Conservation (phyloP, 1,140 invertebrate genomes). For the Drosophila nikananu region DNA sequence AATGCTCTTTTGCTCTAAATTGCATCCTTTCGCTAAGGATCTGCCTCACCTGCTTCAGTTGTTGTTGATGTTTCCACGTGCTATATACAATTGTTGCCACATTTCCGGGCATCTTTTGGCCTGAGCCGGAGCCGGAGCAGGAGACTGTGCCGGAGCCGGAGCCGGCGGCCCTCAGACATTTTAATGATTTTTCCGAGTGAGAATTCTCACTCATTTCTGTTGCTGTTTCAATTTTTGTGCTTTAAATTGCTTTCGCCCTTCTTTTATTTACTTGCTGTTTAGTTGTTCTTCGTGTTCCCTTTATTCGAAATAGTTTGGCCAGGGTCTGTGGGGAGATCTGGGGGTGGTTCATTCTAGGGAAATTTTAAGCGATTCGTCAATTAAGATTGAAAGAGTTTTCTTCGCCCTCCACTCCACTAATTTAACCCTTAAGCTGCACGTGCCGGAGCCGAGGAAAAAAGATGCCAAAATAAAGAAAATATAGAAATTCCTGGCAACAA, state of each 20-base stretch:
- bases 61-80: slow-evolving; percentile 54
- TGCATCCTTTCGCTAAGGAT: slow-evolving; percentile 66
- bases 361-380: slow-evolving; percentile 67
- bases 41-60: slow-evolving; percentile 26
- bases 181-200: slow-evolving; percentile 79
- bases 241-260: slow-evolving; percentile 71
- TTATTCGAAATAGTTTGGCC: slow-evolving; percentile 56
- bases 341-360: slow-evolving; percentile 22
- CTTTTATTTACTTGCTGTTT: slow-evolving; percentile 50
- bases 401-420: slow-evolving; percentile 17
- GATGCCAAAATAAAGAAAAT: slow-evolving; percentile 31
- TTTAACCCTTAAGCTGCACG: slow-evolving; percentile 62
- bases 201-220: slow-evolving; percentile 41
- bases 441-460: slow-evolving; percentile 39
- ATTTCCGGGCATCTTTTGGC: slow-evolving; percentile 67
- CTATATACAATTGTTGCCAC: slow-evolving; percentile 73
- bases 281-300: slow-evolving; percentile 32
- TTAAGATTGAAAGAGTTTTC: slow-evolving; percentile 65
- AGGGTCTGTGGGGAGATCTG: slow-evolving; percentile 13
- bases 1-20: slow-evolving; percentile 75
- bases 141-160: slow-evolving; percentile 20
- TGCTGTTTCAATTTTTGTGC: slow-evolving; percentile 56
- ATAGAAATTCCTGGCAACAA: slow-evolving; percentile 41
- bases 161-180: slow-evolving; percentile 68
- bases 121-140: slow-evolving; percentile 22